Evolutionary conservation across 64 coral and sea anemone species (phyloP).

Genomic region (Stylophora pistillata): DNA sequence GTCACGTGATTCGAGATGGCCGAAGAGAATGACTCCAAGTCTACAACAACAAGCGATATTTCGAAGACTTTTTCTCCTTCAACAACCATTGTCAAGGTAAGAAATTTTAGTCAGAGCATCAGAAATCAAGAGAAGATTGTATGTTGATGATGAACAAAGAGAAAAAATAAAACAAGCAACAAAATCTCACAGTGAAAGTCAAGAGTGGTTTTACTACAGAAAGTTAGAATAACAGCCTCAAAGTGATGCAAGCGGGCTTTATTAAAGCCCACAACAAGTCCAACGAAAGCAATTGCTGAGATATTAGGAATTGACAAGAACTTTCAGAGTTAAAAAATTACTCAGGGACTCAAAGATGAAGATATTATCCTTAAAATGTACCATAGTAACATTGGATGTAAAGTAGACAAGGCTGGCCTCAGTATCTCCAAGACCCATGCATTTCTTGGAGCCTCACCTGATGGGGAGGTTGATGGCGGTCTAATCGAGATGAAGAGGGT

Average conservation of each 20-base stretch:
- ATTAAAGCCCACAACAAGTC: too few relatives aligned
- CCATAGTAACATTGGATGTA: constrained; percentile 51
- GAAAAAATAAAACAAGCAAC: too few relatives aligned
- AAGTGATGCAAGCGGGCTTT: too few relatives aligned
- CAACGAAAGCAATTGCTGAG: too few relatives aligned
- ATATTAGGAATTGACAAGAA: constrained; percentile 50
- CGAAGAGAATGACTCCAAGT: too few relatives aligned
- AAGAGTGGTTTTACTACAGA: constrained; percentile 49
- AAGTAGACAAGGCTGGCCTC: constrained; percentile 71
- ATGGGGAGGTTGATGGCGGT: constrained; percentile 75
- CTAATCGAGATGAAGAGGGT: constrained; percentile 68
- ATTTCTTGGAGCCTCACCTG: constrained; percentile 73
- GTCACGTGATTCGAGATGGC: too few relatives aligned
- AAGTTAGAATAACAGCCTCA: too few relatives aligned
- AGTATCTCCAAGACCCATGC: constrained; percentile 57
- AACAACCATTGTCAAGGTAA: too few relatives aligned
- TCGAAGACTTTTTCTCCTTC: too few relatives aligned
- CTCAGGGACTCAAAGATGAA: constrained; percentile 67
- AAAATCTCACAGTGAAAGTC: too few relatives aligned
- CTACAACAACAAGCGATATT: too few relatives aligned
- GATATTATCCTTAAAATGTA: constrained; percentile 53
- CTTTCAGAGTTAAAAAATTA: constrained; percentile 73
- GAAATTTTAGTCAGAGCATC: constrained; percentile 54
- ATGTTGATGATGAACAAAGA: too few relatives aligned
- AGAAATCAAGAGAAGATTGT: constrained; percentile 61